These are phyloP conservation scores for Apamea crenata DNA, from an alignment of 2,888 invertebrate species.

Conservation along the genomic window DNA sequence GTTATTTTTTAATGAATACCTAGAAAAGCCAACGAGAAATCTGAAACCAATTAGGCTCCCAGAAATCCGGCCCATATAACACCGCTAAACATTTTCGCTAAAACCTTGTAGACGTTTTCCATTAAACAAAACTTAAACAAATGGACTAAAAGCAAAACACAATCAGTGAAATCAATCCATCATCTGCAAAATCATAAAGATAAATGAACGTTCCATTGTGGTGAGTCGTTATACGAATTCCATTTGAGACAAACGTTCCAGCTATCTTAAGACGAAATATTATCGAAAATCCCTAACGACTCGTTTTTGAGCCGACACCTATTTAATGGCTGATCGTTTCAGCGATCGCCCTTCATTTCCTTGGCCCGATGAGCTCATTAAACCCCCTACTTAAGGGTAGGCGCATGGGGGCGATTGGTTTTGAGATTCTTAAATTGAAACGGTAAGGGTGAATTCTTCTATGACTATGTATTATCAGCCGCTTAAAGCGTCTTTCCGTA, in stretches of 20 bases:
- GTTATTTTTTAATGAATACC: too few relatives aligned
- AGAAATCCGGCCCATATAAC: conserved; percentile 8
- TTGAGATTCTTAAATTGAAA: neutral
- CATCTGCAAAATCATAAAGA: conserved; percentile 52
- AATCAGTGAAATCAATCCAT: conserved; percentile 57
- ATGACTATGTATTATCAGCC: neutral
- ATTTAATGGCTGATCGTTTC: conserved; percentile 84
- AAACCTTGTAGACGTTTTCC: conserved; percentile 13
- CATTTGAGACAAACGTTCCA: conserved; percentile 61
- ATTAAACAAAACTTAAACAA: conserved; percentile 44
- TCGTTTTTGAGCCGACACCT: conserved; percentile 74
- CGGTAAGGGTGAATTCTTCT: neutral
- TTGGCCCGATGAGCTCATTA: conserved; percentile 81
- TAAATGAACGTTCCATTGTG: conserved; percentile 49
- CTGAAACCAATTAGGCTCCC: neutral
- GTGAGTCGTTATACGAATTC: conserved; percentile 61
- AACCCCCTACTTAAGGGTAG: conserved; percentile 68
- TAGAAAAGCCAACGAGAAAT: neutral
- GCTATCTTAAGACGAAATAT: conserved; percentile 61
- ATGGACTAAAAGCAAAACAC: conserved; percentile 42
- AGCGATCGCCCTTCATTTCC: conserved; percentile 83
- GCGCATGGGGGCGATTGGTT: conserved; percentile 35
- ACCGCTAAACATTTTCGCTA: neutral
- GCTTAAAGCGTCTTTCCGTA: neutral
- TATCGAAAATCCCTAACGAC: conserved; percentile 66